These are phyloP conservation scores for Adoxophyes honmai DNA, from an alignment of 1,140 invertebrate genomes.

Conservation along the genomic window DNA sequence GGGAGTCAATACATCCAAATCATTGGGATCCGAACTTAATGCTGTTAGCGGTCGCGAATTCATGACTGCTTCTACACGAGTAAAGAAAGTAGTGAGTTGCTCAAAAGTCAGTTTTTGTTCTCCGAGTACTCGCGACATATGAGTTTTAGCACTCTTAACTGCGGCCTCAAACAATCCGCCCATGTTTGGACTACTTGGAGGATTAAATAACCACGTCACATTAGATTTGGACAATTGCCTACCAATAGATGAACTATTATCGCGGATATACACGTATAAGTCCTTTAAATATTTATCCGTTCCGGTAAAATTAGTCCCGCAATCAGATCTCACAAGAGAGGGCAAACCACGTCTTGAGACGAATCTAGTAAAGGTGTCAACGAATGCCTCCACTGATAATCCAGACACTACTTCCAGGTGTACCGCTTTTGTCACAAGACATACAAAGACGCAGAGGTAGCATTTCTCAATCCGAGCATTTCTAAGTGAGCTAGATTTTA, in stretches of 20 bases:
- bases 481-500: not conserved
- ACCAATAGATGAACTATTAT: not conserved
- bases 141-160: conserved; percentile 41
- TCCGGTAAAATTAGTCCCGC: not conserved
- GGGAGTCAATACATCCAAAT: not conserved
- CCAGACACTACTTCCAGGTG: not conserved
- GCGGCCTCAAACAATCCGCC: conserved; percentile 44
- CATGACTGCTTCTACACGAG: not conserved
- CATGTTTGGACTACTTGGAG: not conserved
- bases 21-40: not conserved
- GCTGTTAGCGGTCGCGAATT: not conserved
- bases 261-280: not conserved
- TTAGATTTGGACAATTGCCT: not conserved
- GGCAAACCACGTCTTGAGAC: not conserved
- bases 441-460: not conserved
- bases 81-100: conserved; percentile 12
- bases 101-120: conserved; percentile 19
- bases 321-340: not conserved
- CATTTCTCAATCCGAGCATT: not conserved
- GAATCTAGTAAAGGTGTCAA: not conserved
- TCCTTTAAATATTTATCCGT: not conserved
- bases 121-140: conserved; percentile 25
- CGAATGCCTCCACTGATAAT: not conserved
- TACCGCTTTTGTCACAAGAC: not conserved
- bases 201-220: conserved; percentile 5